A percentile compares a stretch with the other conserved stretches of the same genome.
phyloP scores from a whole-genome alignment of 2,113 vertebrate genomes.

The Myrmophylax atrothorax region DNA sequence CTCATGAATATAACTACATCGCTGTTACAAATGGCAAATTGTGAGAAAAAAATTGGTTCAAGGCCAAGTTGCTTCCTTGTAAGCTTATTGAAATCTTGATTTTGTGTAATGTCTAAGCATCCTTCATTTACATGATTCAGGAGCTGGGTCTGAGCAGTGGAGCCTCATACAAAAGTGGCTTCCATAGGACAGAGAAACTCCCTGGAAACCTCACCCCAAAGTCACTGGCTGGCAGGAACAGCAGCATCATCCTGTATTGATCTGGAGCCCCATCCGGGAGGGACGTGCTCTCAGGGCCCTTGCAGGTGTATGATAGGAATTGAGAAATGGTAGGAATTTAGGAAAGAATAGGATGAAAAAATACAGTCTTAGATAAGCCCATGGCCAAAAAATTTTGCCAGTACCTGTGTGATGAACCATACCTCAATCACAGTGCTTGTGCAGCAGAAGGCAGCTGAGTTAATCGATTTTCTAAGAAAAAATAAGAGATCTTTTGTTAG shows the following conservation, averaged over 20 bases:
- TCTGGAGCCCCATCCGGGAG: not conserved
- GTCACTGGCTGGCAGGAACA: not conserved
- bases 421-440: not conserved
- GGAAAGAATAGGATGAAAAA: not conserved
- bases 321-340: not conserved
- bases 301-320: not conserved
- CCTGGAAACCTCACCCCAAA: not conserved
- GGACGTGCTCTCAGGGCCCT: too few species aligned
- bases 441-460: not conserved
- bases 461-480: not conserved
- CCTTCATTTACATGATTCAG: not conserved
- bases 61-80: not conserved
- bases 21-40: not conserved
- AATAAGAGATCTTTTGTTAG: not conserved
- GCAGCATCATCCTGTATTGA: not conserved
- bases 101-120: not conserved
- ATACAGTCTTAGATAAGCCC: not conserved
- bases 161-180: rapidly evolving
- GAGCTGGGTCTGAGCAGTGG: not conserved
- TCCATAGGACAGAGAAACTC: not conserved
- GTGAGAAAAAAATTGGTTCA: not conserved
- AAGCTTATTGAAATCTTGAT: not conserved
- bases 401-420: not conserved
- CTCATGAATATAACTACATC: not conserved
- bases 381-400: not conserved